Base-by-base conservation (phyloP, 2,797 vertebrate species). In the Lithobates pipiens region DNA sequence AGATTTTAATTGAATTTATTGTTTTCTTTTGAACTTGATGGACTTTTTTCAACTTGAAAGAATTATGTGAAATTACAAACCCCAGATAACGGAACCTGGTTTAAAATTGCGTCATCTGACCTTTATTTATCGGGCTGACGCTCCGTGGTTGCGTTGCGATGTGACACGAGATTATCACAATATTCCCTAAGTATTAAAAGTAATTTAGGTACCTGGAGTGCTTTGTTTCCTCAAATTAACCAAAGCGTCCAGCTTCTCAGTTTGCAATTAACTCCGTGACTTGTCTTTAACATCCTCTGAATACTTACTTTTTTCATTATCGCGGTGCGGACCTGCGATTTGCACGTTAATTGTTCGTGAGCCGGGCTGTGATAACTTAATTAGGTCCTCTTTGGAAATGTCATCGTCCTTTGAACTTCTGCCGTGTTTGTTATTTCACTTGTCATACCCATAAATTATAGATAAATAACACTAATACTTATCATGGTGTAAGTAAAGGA, bases 261-360 rank as follows among this genome's bases (percentile, higher is more conserved):
- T 72, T 36, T 44, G n/a, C 74, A 77, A 86, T 82, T 81, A 75
- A 65, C 73, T 77, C 76, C 69, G 10, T 21, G 72, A 76, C 78
- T 71, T 71, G 6, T 86, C 50, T 74, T 79, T 74, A 54, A 61
- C 79, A 42, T 61, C 69, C 36, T 27, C 78, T 61, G 80, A 82
- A 70, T 82, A 69, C 70, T 76, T 82, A 72, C 80, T 68, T 61
- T 54, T 69, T 34, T 76, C 76, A 86, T 86, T 86, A 86, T 61
- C 78, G 32, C 11, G 27, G 36, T 5, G 65, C 16, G 36, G 44
- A 50, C 39, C 54, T 32, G 21, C 25, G 34, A 23, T 61, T 67
- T 32, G 16, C 65, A 25, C 5, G 50, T 13, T 82, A 81, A 82
- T 77, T 77, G 85, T 81, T 71, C 50, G 44, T 82, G 85, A 82